A percentile compares a stretch with the other conserved stretches of the same genome.
These are phyloP conservation scores for Orycteropus afer DNA, from an alignment of 2,113 vertebrate species.

Conservation along the genomic window DNA sequence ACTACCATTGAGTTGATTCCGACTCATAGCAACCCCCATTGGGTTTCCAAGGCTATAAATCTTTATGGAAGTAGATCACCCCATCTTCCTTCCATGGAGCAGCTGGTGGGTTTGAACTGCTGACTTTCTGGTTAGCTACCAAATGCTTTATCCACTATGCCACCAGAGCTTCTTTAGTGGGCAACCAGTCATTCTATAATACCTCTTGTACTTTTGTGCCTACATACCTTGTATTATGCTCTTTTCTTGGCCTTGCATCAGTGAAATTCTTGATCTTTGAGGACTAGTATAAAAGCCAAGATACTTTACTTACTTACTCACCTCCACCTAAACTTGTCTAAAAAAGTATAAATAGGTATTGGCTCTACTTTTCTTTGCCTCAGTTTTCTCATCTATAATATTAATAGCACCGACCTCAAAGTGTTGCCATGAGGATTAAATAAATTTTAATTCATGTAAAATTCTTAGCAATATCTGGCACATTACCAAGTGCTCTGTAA, in stretches of 20 bases:
- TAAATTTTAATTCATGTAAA: background rate
- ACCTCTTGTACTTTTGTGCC: background rate
- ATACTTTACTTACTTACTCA: background rate
- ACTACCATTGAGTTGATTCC: no score
- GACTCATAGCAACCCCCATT: no score
- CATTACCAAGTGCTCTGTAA: background rate
- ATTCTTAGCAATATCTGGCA: background rate
- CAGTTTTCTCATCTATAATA: background rate
- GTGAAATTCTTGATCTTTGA: background rate
- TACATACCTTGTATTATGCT: background rate
- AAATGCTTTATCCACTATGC: fast-evolving
- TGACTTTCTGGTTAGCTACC: no score
- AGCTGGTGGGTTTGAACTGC: no score
- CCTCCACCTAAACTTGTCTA: background rate
- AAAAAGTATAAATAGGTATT: background rate
- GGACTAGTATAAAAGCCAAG: background rate
- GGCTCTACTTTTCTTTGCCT: background rate
- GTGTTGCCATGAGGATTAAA: background rate
- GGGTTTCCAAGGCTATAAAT: no score
- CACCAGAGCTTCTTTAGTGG: background rate
- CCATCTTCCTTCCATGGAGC: no score
- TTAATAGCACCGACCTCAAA: background rate
- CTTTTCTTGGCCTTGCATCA: background rate
- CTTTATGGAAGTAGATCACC: no score
- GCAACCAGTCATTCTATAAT: background rate